Conservation (phyloP, 2,888 invertebrate genomes). For the Drosophila glabriapex region DNA sequence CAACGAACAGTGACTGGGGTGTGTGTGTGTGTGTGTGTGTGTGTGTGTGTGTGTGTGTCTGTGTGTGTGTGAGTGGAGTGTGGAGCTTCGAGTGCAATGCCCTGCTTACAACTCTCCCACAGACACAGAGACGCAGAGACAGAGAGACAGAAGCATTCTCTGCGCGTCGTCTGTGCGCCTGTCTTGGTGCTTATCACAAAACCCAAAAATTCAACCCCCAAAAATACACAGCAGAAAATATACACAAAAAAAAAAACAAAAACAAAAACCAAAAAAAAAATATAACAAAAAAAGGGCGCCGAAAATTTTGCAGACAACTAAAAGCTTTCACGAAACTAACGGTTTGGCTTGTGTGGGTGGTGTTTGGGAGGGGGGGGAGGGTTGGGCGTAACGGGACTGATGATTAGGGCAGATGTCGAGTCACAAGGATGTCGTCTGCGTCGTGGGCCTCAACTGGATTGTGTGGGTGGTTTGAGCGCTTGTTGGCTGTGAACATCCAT, state of each 20-base stretch:
- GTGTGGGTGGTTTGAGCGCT: not conserved
- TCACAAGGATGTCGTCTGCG: constrained; percentile 51
- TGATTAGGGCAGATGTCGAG: constrained; percentile 77
- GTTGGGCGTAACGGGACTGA: constrained; percentile 38
- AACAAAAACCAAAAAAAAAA: constrained; percentile 27
- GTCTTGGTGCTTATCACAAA: constrained; percentile 72
- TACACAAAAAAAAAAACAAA: constrained; percentile 28
- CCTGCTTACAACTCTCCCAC: constrained; percentile 71
- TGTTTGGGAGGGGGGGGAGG: not conserved
- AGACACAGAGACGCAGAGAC: constrained; percentile 5
- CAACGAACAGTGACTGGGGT: constrained; percentile 12
- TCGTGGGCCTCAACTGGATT: constrained; percentile 4
- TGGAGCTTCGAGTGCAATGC: constrained; percentile 73
- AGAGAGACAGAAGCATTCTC: constrained; percentile 43
- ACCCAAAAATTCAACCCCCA: constrained; percentile 76
- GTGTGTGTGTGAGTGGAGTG: constrained; percentile 25
- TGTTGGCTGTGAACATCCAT: constrained; percentile 27
- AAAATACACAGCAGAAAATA: constrained; percentile 44
- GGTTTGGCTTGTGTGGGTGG: constrained; percentile 13
- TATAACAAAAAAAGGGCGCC: constrained; percentile 57
- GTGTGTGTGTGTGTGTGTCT: not conserved
- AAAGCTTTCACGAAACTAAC: constrained; percentile 80
- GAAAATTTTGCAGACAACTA: constrained; percentile 79
- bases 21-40: constrained; percentile 4
- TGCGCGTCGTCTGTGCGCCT: constrained; percentile 69